Percentiles rank a stretch among this genome's conserved stretches.
phyloP scores from a whole-genome alignment of 2,888 invertebrate species.

The Venusia cambrica region DNA sequence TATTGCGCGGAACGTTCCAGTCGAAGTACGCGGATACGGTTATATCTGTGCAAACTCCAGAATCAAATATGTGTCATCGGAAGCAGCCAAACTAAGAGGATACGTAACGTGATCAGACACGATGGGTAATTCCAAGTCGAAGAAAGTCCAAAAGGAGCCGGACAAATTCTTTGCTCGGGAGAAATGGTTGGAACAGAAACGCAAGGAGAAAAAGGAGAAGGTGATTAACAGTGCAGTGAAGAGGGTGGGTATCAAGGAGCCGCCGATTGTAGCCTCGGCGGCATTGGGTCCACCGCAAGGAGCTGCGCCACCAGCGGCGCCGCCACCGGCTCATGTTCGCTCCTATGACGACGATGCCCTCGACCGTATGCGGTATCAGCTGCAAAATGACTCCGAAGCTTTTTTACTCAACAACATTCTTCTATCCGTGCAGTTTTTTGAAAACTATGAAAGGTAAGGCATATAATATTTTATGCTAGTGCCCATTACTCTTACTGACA shows the following conservation, averaged over 20 bases:
- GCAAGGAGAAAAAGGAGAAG: slow-evolving; percentile 55
- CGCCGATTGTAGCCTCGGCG: slow-evolving; percentile 39
- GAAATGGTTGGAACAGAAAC: slow-evolving; percentile 58
- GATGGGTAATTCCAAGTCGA: slow-evolving; percentile 72
- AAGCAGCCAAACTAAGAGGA: neutral
- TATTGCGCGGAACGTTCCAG: slow-evolving; percentile 41
- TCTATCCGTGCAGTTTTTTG: slow-evolving; percentile 88
- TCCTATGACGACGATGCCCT: slow-evolving; percentile 79
- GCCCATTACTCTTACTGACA: too few relatives aligned
- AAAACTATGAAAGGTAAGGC: slow-evolving; percentile 87
- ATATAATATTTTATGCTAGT: too few relatives aligned
- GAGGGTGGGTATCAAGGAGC: slow-evolving; percentile 46
- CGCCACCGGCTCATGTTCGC: slow-evolving; percentile 52
- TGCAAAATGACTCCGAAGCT: slow-evolving; percentile 82
- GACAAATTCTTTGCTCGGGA: slow-evolving; percentile 67
- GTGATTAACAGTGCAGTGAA: slow-evolving; percentile 46
- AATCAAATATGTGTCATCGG: slow-evolving; percentile 2
- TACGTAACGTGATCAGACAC: neutral
- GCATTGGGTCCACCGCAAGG: slow-evolving; percentile 38
- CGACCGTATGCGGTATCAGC: slow-evolving; percentile 79
- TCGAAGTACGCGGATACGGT: slow-evolving; percentile 31
- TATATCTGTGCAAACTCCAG: slow-evolving; percentile 1
- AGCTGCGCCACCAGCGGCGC: slow-evolving; percentile 36
- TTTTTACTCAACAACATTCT: slow-evolving; percentile 90
- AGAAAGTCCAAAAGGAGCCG: slow-evolving; percentile 61